Base-by-base conservation (phyloP, 2,888 invertebrate species). In the Volucella inanis region DNA sequence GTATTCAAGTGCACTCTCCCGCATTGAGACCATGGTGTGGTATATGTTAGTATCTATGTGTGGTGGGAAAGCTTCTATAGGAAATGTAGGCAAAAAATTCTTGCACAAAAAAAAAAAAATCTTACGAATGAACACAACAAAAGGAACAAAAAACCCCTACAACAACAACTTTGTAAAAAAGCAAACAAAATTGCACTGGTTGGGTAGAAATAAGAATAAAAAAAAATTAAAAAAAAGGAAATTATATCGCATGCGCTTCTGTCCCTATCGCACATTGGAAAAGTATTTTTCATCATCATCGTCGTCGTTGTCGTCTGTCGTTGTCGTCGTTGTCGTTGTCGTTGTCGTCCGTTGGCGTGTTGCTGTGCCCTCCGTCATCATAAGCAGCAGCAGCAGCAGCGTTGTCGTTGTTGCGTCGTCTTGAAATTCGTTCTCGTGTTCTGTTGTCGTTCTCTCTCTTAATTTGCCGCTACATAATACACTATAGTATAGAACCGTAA, bases 191-290 rank as follows among this genome's bases (percentile, higher is more conserved):
- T 64, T 87, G 78, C 82, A 82, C 50, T 83, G 75, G 74, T 75
- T 87, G 71, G 75, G 22, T 31, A 75, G 59, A 76, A 85, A 47
- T 68, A 49, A 54, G 57, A 50, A 15, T 55, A 52, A 70, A 61
- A 64, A 61, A 76, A 72, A 62, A 54, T n/a, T 3, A 59, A 75
- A 59, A 72, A 82, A 84, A 79, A 84, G 81, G 72, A 87, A 87
- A 82, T 87, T 87, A 87, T 85, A 88, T 88, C 88, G 89, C 89
- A 88, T 89, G 89, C 89, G 89, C 89, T 87, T 87, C 87, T 87
- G 87, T 88, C 87, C 87, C 84, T 87, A 87, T 88, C 87, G 87
- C 87, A 88, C 87, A 87, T 87, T 88, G 87, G 84, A 87, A 88
- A 88, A 87, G 86, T 87, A 87, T 86, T 87, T 85, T 81, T 79